Evolutionary conservation across 2,113 vertebrate genomes (phyloP).

Genomic region (Saiga tatarica): DNA sequence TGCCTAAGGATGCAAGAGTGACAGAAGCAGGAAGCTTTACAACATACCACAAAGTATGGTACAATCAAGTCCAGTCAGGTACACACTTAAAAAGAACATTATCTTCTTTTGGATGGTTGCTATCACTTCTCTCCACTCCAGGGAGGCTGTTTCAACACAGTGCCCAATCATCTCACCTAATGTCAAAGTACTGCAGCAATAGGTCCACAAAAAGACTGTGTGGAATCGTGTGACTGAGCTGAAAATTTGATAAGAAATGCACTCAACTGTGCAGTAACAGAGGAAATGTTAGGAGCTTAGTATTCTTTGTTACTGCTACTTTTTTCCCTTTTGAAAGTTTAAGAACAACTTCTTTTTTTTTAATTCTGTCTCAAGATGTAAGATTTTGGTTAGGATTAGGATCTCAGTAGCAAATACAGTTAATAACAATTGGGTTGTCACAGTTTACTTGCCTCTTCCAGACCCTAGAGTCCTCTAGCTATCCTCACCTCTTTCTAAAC

Average conservation of each 20-base stretch:
- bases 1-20: not conserved
- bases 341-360: not conserved
- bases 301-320: not conserved
- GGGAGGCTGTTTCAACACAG: not conserved
- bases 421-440: not conserved
- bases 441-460: not conserved
- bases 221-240: not conserved
- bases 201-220: not conserved
- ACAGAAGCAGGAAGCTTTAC: not conserved
- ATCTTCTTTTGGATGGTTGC: not conserved
- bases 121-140: not conserved
- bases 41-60: not conserved
- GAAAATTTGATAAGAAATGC: conserved; percentile 15
- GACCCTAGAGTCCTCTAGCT: not conserved
- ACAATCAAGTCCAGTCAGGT: not conserved
- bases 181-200: not conserved
- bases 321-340: not conserved
- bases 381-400: not conserved
- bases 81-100: not conserved
- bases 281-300: not conserved
- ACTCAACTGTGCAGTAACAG: not conserved
- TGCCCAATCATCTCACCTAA: not conserved
- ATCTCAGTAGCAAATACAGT: not conserved
- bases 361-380: not conserved
- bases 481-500: not conserved